Base-by-base conservation (phyloP, 2,113 vertebrate species). In the Collichthys lucidus region DNA sequence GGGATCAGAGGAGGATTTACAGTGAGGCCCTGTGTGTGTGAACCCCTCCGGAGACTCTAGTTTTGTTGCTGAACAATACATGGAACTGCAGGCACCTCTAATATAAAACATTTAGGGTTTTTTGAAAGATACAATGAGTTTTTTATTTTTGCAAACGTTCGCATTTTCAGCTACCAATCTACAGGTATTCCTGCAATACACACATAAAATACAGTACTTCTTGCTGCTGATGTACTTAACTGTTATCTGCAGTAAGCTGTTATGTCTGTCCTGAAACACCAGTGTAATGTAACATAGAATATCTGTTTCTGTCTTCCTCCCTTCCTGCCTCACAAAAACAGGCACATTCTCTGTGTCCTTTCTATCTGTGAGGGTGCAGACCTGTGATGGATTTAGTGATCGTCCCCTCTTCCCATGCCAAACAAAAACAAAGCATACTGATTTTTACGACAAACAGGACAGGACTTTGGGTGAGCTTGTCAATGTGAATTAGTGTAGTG, bases 1-100 rank as follows among this genome's bases (percentile, higher is more conserved):
- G 74, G 80, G 91, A 88, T 94, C 89, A 93, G 81, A 91, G 66
- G 6, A 66, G 85, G 71, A 80, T 89, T 82, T 88, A 40, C n/a
- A 60, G 69, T 20, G 73, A 72, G 76, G 64, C 70, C 67, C 65
- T 31, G 47, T 85, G 60, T 76, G 63, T 46, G 7, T 49, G 35
- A 40, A 40, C 35, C 11, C 53, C 40, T 59, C 19, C 5, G 64
- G 66, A 1, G 16, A n/a, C 65, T 61, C 2, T 16, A 16, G 16
- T 31, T 46, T 56, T 53, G 19, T 19, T 64, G 5, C 17, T 56
- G 35, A 71, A 11, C 67, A 64, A 49, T 10, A 17, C 15, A 63
- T 24, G 10, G 35, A 55, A 24, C 17, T 20, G 5, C 10, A 66
- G 52, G 19, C 19, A 40, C 0, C 26, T 14, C 15, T 35, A 22